Evolutionary conservation across 2,797 vertebrate species (phyloP).

Genomic region (Ptychobarbus kaznakovi): DNA sequence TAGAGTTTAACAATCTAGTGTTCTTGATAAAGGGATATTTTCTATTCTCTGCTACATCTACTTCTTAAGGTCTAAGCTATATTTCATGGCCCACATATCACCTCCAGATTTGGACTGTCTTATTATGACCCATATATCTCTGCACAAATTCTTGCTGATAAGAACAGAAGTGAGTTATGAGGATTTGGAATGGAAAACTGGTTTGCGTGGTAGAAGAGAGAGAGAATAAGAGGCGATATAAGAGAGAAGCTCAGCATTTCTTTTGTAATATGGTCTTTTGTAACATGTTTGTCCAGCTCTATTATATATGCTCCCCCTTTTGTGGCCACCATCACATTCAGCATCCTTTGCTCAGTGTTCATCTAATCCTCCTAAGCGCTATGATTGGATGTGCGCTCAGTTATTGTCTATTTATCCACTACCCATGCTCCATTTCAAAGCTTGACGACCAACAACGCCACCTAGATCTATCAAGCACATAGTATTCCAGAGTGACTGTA

Average conservation of each 20-base stretch:
- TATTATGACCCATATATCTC: constrained; percentile 35
- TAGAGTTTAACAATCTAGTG: not conserved
- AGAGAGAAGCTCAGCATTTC: constrained; percentile 68
- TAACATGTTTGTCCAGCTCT: constrained; percentile 63
- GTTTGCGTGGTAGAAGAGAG: constrained; percentile 35
- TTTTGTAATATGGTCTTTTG: constrained; percentile 68
- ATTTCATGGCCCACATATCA: constrained; percentile 40
- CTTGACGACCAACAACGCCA: constrained; percentile 26
- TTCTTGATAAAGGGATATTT: not conserved
- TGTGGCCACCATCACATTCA: constrained; percentile 72
- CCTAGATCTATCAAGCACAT: constrained; percentile 15
- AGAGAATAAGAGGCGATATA: constrained; percentile 38
- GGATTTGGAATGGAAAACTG: constrained; percentile 38
- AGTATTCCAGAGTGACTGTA: constrained; percentile 12
- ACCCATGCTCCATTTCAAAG: constrained; percentile 36
- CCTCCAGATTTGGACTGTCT: constrained; percentile 26
- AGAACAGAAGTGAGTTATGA: constrained; percentile 56
- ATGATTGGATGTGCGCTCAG: constrained; percentile 44
- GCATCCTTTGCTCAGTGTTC: constrained; percentile 67
- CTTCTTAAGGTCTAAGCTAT: not conserved
- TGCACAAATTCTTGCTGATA: constrained; percentile 33
- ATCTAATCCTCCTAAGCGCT: constrained; percentile 65
- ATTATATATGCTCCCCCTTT: constrained; percentile 69
- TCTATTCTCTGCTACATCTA: not conserved
- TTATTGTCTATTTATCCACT: constrained; percentile 65